Conservation (phyloP, 2,888 invertebrate species). For the Norana najaformis region DNA sequence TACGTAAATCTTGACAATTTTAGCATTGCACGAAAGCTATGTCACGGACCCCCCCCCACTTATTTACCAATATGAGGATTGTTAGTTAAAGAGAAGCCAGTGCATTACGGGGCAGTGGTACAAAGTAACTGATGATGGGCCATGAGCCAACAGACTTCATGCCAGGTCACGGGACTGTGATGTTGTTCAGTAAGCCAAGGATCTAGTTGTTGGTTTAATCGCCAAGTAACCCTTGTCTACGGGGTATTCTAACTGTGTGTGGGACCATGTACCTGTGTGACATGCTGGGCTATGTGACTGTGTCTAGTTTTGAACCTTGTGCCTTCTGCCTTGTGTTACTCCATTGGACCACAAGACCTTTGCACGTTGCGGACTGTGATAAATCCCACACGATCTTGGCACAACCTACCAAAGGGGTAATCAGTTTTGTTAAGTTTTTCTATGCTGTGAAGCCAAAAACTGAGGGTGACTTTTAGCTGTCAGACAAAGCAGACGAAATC, state of each 20-base stretch:
- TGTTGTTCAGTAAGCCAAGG: neutral
- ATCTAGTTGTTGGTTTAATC: neutral
- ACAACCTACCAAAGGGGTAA: conserved; percentile 13
- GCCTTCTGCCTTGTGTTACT: neutral
- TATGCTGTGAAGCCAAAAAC: neutral
- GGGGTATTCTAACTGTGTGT: neutral
- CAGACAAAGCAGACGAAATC: neutral
- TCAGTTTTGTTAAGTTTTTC: neutral
- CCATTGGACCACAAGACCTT: conserved; percentile 13
- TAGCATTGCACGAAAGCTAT: neutral
- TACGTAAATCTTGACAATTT: neutral
- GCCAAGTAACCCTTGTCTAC: neutral
- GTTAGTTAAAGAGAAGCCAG: neutral
- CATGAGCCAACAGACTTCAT: neutral
- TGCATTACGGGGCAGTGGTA: neutral
- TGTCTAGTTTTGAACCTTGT: conserved; percentile 13
- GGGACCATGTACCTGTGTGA: neutral
- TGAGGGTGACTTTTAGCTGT: neutral
- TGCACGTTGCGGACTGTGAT: conserved; percentile 5
- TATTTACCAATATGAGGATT: neutral
- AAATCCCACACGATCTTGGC: neutral
- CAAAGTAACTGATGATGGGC: neutral
- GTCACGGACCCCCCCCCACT: neutral
- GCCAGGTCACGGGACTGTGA: neutral
- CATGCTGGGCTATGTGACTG: neutral